Percentiles rank a stretch among this genome's conserved stretches.
These are phyloP conservation scores for Myiotriccus ornatus DNA, from an alignment of 2,797 vertebrate species.

Conservation along the genomic window DNA sequence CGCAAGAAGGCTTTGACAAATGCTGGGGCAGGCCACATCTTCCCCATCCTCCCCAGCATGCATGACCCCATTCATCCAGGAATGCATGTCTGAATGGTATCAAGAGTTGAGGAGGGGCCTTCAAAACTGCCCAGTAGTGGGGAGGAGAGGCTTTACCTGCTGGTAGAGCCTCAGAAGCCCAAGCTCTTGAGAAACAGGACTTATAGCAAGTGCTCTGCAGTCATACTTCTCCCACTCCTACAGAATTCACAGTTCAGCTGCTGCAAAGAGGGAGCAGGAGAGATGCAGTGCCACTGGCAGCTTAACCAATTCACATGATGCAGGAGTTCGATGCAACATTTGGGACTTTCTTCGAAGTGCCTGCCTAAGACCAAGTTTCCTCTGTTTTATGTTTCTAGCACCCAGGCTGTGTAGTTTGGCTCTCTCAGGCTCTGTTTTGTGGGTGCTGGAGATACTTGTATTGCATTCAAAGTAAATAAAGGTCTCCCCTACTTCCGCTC, in stretches of 20 bases:
- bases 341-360: rapidly evolving
- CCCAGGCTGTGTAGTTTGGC: background rate
- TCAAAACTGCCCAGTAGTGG: background rate
- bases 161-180: background rate
- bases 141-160: background rate
- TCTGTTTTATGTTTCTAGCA: background rate
- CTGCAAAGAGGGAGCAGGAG: background rate
- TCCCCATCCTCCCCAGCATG: background rate
- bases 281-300: background rate
- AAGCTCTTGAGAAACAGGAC: background rate
- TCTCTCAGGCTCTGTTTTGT: background rate
- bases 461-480: background rate
- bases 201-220: background rate
- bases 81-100: background rate
- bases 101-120: background rate
- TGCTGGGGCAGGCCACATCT: background rate
- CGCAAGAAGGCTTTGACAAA: background rate
- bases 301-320: background rate
- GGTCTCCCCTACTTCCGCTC: background rate
- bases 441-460: background rate
- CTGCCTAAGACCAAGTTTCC: background rate
- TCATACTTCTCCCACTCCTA: background rate
- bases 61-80: background rate
- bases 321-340: background rate
- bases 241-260: background rate